A percentile compares a stretch with the other conserved stretches of the same genome.
These are phyloP conservation scores for Thalpophila matura DNA, from an alignment of 2,888 invertebrate species.

Conservation along the genomic window DNA sequence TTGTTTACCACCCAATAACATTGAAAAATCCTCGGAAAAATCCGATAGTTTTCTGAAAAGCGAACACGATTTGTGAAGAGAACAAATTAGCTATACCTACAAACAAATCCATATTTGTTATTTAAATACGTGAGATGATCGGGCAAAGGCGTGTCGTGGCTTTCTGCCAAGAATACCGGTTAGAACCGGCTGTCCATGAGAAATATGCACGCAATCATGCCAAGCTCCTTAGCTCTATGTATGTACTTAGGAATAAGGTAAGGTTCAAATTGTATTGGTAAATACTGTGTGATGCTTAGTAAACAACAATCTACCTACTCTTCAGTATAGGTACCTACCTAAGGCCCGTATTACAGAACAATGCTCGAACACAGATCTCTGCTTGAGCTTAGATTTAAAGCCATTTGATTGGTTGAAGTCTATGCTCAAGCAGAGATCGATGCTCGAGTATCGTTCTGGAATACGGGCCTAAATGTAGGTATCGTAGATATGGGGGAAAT, in stretches of 20 bases:
- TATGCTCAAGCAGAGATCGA: too few relatives aligned
- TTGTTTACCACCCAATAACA: too few relatives aligned
- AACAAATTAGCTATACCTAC: slow-evolving; percentile 22
- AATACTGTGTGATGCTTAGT: too few relatives aligned
- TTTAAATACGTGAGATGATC: slow-evolving; percentile 36
- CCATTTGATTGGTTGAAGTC: too few relatives aligned
- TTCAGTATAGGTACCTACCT: too few relatives aligned
- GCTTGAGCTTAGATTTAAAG: too few relatives aligned
- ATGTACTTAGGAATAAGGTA: neutral
- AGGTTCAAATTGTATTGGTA: slow-evolving; percentile 7
- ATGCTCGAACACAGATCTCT: too few relatives aligned
- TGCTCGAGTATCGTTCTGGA: too few relatives aligned
- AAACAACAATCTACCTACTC: too few relatives aligned
- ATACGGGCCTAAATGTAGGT: too few relatives aligned
- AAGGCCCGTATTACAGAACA: too few relatives aligned
- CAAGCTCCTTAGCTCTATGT: slow-evolving; percentile 29
- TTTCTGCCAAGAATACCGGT: slow-evolving; percentile 46
- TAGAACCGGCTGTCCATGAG: slow-evolving; percentile 40
- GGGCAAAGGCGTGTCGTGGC: slow-evolving; percentile 56
- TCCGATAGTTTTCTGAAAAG: slow-evolving; percentile 8
- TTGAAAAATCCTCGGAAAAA: slow-evolving; percentile 8
- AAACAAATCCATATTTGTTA: slow-evolving; percentile 29
- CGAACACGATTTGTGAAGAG: slow-evolving; percentile 14
- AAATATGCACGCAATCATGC: slow-evolving; percentile 41
- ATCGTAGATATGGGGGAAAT: too few relatives aligned